A percentile compares a stretch with the other conserved stretches of the same genome.
These are phyloP conservation scores for Myanophis thanlyinensis DNA, from an alignment of 2,113 vertebrate species.

Conservation along the genomic window DNA sequence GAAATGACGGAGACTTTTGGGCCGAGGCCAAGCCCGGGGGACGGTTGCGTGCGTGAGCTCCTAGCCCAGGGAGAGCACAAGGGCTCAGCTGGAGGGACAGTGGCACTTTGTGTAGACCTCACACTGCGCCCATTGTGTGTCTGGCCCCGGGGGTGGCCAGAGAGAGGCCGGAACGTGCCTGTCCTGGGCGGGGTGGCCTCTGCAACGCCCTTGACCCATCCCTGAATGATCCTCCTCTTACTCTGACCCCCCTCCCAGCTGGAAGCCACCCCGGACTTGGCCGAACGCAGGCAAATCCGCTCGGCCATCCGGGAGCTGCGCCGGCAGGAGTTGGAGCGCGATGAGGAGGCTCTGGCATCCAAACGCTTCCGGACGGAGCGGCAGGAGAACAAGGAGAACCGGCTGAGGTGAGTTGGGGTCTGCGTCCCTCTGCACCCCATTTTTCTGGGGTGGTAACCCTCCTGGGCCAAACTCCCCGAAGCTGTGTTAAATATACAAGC, in stretches of 20 bases:
- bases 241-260: slow-evolving; percentile 67
- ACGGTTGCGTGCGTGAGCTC: not conserved
- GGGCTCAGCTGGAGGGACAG: slow-evolving; percentile 2
- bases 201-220: not conserved
- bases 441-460: not conserved
- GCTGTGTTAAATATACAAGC: too few species aligned
- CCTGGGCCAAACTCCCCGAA: too few species aligned
- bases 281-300: slow-evolving; percentile 88
- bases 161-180: not conserved
- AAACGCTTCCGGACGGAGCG: slow-evolving; percentile 88
- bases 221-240: not conserved
- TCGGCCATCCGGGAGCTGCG: slow-evolving; percentile 89
- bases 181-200: fast-evolving
- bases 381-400: slow-evolving; percentile 92
- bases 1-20: not conserved
- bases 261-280: slow-evolving; percentile 86
- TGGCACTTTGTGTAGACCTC: fast-evolving
- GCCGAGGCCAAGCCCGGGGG: not conserved
- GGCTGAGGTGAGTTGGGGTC: slow-evolving; percentile 76
- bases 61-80: not conserved
- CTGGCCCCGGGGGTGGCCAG: not conserved
- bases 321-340: slow-evolving; percentile 85
- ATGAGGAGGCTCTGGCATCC: slow-evolving; percentile 87
- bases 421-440: not conserved
- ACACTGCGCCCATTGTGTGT: slow-evolving; percentile 23